These are phyloP conservation scores for Ditylenchus weischeri DNA, from an alignment of 2,888 invertebrate genomes.

Conservation along the genomic window DNA sequence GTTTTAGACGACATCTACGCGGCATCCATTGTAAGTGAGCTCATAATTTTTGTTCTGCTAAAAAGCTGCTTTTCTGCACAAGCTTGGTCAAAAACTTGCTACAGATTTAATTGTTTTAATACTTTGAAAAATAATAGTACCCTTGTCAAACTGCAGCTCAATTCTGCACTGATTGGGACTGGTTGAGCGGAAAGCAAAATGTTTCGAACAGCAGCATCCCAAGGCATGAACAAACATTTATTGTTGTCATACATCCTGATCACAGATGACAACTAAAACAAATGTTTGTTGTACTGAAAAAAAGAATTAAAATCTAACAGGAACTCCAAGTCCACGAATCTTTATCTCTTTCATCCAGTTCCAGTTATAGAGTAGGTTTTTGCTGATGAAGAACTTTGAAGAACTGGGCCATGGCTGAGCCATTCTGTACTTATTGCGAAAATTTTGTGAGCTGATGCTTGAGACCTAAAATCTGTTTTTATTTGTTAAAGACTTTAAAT, in stretches of 20 bases:
- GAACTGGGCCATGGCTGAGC: no score
- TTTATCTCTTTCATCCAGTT: not conserved
- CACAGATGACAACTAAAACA: not conserved
- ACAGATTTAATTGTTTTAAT: no score
- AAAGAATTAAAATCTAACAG: not conserved
- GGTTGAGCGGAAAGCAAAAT: not conserved
- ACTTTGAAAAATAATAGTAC: not conserved
- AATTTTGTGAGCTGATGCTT: no score
- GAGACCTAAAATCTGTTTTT: no score
- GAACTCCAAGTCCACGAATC: not conserved
- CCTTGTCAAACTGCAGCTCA: not conserved
- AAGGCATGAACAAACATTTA: not conserved
- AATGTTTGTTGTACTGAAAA: not conserved
- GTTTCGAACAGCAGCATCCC: not conserved
- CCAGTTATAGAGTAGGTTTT: not conserved
- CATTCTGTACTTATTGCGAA: no score
- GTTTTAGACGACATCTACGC: no score
- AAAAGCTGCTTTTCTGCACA: no score
- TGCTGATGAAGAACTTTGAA: not conserved
- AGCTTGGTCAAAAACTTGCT: not conserved
- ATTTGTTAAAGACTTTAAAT: no score
- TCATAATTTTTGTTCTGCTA: no score
- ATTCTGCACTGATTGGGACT: not conserved
- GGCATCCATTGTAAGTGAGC: no score
- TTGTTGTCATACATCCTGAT: slow-evolving; percentile 1